phyloP scores from a whole-genome alignment of 2,797 vertebrate species.

The Spinibarbus caldwelli region DNA sequence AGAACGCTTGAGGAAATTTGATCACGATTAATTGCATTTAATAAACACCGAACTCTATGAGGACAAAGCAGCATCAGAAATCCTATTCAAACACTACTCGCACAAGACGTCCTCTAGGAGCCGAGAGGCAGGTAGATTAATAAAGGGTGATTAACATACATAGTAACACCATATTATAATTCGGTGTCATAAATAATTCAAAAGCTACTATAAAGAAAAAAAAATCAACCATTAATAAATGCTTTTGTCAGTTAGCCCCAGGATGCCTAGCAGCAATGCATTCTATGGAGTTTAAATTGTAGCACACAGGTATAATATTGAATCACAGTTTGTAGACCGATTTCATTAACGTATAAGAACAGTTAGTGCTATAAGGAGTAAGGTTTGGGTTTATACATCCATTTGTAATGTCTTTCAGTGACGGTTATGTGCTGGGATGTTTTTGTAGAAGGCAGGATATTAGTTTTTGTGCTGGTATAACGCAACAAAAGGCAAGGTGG shows the following conservation, averaged over 20 bases:
- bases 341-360: background rate
- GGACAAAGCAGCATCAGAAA: conserved; percentile 26
- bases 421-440: conserved; percentile 27
- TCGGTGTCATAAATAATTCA: conserved; percentile 24
- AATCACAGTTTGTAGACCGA: conserved; percentile 20
- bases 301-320: conserved; percentile 25
- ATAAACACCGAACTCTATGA: background rate
- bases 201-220: conserved; percentile 7
- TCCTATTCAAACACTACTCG: conserved; percentile 12
- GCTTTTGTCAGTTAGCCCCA: conserved; percentile 31
- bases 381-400: conserved; percentile 13
- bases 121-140: conserved; percentile 27
- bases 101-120: conserved; percentile 4
- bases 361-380: conserved; percentile 4
- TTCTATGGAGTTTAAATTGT: background rate
- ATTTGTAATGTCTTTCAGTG: conserved; percentile 7
- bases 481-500: conserved; percentile 58
- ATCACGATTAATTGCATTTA: background rate
- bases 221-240: conserved; percentile 23
- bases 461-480: conserved; percentile 39
- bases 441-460: conserved; percentile 30
- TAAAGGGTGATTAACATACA: conserved; percentile 35
- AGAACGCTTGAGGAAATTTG: background rate
- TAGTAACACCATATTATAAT: conserved; percentile 15
- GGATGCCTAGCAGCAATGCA: conserved; percentile 18